Evolutionary conservation across 2,888 invertebrate genomes (phyloP), one percentile per base, ranked within the genome.

Genomic region (Metellina segmentata): DNA sequence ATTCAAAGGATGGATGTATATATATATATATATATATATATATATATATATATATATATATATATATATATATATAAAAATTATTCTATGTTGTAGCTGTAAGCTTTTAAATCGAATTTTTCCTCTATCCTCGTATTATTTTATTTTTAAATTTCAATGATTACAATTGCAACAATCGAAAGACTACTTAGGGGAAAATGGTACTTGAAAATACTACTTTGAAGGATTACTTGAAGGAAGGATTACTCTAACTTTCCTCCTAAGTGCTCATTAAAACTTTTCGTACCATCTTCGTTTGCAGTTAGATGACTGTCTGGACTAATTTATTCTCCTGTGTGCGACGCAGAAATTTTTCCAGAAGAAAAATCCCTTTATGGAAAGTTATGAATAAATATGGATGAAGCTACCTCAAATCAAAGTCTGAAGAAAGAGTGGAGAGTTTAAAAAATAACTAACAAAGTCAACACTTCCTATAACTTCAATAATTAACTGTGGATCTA

Each of bases 211-310:
- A 61, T 61, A 61, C 5, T 61, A 16, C 61, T 61, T 16, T 61
- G 61, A 61, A 61, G 61, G 61, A 61, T 61, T 61, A 61, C 61
- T 61, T 11, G 61, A 61, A 61, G 61, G 13, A 61, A 61, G 61
- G 61, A 61, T 61, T 61, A 61, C 61, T 61, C 16, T 16, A 61
- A 61, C 16, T 61, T 61, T 11, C 61, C 13, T 61, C 61, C 61
- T 61, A 61, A 61, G 61, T 61, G 61, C 61, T 61, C 61, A 61
- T 61, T 61, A 61, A 61, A 61, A 61, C 61, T 61, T 61, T 61
- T 61, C 61, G 61, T 16, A 16, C 34, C 6, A 61, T 61, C 61
- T 61, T 61, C 61, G 61, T 61, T 61, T 61, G 61, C 6, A 61
- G 61, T 61, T 61, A 16, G 11, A 61, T 11, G 8, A 61, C 11